Percentiles rank a stretch among this genome's conserved stretches.
Conservation (phyloP, 2,113 vertebrate genomes). For the Solenodon paradoxus region DNA sequence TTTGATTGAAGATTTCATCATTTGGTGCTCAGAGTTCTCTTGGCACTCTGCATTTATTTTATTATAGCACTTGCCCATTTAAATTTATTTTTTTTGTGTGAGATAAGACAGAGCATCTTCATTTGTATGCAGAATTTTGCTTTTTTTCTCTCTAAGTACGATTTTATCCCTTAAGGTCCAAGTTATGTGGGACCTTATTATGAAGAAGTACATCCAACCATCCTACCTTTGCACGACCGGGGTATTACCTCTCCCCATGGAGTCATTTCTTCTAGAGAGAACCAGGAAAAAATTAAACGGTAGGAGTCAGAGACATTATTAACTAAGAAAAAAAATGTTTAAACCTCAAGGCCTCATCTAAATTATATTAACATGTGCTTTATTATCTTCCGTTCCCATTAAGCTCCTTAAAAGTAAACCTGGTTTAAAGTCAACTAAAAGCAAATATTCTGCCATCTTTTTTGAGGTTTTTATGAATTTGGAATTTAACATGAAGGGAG, state of each 20-base stretch:
- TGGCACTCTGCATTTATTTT: not conserved
- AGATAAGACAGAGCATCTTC: not conserved
- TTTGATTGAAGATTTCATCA: not conserved
- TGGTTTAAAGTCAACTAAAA: slow-evolving; percentile 36
- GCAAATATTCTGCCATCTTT: not conserved
- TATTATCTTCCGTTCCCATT: not conserved
- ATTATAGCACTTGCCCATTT: not conserved
- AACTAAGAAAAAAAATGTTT: not conserved
- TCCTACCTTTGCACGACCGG: not conserved
- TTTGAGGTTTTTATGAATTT: slow-evolving; percentile 10
- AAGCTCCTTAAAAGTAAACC: not conserved
- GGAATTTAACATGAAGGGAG: slow-evolving; percentile 21
- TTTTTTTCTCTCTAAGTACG: not conserved
- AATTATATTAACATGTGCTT: slow-evolving; percentile 37
- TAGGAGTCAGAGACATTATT: not conserved
- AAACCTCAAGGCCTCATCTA: not conserved
- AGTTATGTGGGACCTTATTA: not conserved
- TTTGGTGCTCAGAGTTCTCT: not conserved
- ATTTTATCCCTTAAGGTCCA: not conserved
- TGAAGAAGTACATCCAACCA: not conserved
- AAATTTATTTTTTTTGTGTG: not conserved
- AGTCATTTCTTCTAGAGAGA: not conserved
- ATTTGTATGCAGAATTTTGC: not conserved
- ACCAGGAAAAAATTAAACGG: not conserved
- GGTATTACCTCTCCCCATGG: not conserved